phyloP scores from a whole-genome alignment of 2,113 vertebrate species.

The Lucifuga dentata region DNA sequence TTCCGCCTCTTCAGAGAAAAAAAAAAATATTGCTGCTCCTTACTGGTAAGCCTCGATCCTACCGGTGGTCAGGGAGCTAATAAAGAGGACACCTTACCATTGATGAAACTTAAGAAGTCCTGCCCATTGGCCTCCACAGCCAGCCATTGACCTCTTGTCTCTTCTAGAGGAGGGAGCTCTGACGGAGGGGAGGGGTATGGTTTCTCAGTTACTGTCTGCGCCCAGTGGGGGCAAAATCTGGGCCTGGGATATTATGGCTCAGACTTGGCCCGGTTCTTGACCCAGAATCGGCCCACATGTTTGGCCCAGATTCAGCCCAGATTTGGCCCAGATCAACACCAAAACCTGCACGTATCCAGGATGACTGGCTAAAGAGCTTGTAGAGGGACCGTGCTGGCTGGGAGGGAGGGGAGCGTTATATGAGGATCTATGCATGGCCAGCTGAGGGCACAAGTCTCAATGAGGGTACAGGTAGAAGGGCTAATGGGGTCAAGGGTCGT shows the following conservation, averaged over 20 bases:
- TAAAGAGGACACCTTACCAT: constrained; percentile 78
- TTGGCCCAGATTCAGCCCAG: constrained; percentile 65
- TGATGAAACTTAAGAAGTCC: constrained; percentile 79
- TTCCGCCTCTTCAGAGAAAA: constrained; percentile 42
- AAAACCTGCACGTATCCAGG: constrained; percentile 71
- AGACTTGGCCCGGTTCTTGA: constrained; percentile 24
- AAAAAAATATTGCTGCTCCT: constrained; percentile 46
- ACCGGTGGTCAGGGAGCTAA: constrained; percentile 49
- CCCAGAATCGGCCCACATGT: constrained; percentile 20
- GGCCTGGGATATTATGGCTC: constrained; percentile 59
- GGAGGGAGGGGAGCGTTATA: constrained; percentile 49
- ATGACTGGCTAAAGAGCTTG: constrained; percentile 67
- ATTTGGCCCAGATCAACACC: constrained; percentile 72
- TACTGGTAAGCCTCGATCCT: constrained; percentile 39
- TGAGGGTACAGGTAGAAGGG: constrained; percentile 55
- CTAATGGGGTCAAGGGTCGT: constrained; percentile 55
- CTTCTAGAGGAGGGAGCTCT: constrained; percentile 79
- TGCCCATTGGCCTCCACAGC: constrained; percentile 68
- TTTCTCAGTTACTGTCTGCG: constrained; percentile 75
- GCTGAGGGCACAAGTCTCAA: constrained; percentile 58
- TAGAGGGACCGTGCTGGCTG: constrained; percentile 25
- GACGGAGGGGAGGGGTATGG: constrained; percentile 75
- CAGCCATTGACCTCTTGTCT: constrained; percentile 79
- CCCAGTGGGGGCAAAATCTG: constrained; percentile 68
- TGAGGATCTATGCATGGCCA: constrained; percentile 67